Conservation (phyloP, 2,797 vertebrate species). For the Crossoptilon crossoptilon region DNA sequence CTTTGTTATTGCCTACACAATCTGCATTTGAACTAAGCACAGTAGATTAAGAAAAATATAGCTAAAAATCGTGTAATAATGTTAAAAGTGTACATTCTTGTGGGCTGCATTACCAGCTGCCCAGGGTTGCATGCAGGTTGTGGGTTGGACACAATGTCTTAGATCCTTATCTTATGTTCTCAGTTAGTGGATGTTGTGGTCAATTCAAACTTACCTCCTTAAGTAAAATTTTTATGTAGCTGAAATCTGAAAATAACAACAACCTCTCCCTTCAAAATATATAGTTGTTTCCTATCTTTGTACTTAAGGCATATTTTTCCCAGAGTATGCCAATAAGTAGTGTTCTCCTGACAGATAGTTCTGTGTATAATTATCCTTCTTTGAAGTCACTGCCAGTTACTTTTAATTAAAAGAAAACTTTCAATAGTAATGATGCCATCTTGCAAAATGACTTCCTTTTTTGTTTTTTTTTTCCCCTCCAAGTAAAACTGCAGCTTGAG, state of each 20-base stretch:
- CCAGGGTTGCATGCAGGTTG: background rate
- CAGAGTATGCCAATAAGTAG: background rate
- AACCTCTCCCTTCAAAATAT: background rate
- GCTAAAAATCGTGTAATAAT: background rate
- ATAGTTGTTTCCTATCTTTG: background rate
- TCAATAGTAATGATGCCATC: rapidly evolving
- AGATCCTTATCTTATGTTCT: background rate
- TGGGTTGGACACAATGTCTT: too few relatives aligned
- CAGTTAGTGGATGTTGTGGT: background rate
- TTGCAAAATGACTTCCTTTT: background rate
- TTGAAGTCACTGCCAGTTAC: background rate
- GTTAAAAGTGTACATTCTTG: background rate
- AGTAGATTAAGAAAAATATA: background rate
- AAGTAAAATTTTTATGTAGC: background rate
- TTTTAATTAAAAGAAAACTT: background rate
- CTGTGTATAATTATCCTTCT: background rate
- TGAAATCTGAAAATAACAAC: background rate
- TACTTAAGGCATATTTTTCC: background rate
- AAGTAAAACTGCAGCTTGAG: background rate
- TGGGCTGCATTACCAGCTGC: background rate
- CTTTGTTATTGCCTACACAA: background rate
- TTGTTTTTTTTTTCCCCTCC: background rate
- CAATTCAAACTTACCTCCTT: background rate
- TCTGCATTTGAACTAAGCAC: background rate
- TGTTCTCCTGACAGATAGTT: background rate